Percentiles rank a stretch among this genome's conserved stretches.
Conservation (phyloP, 92 coral and sea anemone genomes). For the Parazoanthus atlanticus region DNA sequence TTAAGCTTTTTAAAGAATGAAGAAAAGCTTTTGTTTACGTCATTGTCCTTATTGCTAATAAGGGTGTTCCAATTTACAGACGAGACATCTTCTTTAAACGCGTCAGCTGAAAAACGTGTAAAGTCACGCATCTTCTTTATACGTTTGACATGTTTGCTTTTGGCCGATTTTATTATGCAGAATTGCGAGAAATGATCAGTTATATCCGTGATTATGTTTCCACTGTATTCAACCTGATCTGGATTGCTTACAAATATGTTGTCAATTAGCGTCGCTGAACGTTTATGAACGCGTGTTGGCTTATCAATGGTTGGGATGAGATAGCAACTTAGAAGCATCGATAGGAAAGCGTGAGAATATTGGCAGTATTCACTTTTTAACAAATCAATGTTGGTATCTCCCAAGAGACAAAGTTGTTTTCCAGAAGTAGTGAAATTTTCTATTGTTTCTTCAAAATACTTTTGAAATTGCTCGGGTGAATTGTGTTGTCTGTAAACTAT, state of each 20-base stretch:
- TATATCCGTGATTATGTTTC: slow-evolving; percentile 53
- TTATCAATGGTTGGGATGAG: slow-evolving; percentile 12
- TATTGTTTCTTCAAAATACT: background rate
- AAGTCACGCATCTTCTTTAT: slow-evolving; percentile 1
- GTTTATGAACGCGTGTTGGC: slow-evolving; percentile 15
- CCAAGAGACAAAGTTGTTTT: slow-evolving; percentile 11
- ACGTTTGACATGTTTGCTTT: background rate
- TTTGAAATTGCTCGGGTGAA: slow-evolving; percentile 47
- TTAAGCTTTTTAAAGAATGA: slow-evolving; percentile 3
- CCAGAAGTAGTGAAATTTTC: slow-evolving; percentile 14
- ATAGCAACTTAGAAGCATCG: slow-evolving; percentile 4
- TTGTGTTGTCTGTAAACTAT: slow-evolving; percentile 52
- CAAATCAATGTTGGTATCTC: slow-evolving; percentile 6
- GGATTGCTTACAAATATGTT: slow-evolving; percentile 42
- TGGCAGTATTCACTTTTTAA: slow-evolving; percentile 10
- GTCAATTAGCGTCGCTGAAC: slow-evolving; percentile 7
- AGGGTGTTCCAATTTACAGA: background rate
- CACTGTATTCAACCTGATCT: slow-evolving; percentile 31
- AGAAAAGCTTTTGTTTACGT: background rate
- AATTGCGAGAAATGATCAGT: slow-evolving; percentile 13
- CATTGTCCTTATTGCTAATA: background rate
- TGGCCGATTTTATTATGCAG: slow-evolving; percentile 19
- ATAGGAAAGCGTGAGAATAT: background rate
- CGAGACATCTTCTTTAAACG: background rate
- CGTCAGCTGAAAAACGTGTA: background rate